Evolutionary conservation across 2,797 vertebrate species (phyloP).

Genomic region (Rhinogobio ventralis): DNA sequence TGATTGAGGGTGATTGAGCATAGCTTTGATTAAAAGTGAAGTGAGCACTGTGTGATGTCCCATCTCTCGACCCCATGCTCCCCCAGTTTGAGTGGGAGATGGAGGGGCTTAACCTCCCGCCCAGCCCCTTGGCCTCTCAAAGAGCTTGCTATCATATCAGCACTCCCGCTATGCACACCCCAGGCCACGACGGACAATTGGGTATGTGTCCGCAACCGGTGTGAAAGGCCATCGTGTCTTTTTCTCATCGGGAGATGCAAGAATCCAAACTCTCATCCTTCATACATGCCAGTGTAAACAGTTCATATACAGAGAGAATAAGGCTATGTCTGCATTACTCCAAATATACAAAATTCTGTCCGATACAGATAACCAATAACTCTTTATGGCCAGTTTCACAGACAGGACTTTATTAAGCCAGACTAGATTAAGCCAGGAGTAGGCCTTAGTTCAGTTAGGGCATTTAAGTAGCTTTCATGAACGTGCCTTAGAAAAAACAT

Average conservation of each 20-base stretch:
- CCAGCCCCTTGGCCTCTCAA: conserved; percentile 26
- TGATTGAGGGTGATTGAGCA: conserved; percentile 57
- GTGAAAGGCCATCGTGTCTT: conserved; percentile 35
- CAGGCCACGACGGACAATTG: conserved; percentile 27
- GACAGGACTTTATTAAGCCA: too few relatives aligned
- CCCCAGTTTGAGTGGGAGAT: conserved; percentile 46
- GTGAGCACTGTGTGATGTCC: conserved; percentile 49
- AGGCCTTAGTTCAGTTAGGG: too few relatives aligned
- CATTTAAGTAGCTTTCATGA: too few relatives aligned
- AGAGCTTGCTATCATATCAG: conserved; percentile 36
- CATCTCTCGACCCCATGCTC: conserved; percentile 42
- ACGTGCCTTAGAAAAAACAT: too few relatives aligned
- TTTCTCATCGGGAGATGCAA: conserved; percentile 37
- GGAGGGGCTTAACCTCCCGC: conserved; percentile 39
- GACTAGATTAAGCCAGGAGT: too few relatives aligned
- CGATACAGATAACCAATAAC: not conserved
- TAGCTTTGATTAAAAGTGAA: conserved; percentile 58
- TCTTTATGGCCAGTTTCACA: not conserved
- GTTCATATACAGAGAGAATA: not conserved
- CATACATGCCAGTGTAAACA: conserved; percentile 29
- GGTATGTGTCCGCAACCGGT: conserved; percentile 19
- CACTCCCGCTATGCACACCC: conserved; percentile 19
- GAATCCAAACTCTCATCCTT: conserved; percentile 28
- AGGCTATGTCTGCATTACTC: not conserved
- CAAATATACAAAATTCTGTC: not conserved